Conservation (phyloP, 2,797 vertebrate genomes). For the Spea hammondii region DNA sequence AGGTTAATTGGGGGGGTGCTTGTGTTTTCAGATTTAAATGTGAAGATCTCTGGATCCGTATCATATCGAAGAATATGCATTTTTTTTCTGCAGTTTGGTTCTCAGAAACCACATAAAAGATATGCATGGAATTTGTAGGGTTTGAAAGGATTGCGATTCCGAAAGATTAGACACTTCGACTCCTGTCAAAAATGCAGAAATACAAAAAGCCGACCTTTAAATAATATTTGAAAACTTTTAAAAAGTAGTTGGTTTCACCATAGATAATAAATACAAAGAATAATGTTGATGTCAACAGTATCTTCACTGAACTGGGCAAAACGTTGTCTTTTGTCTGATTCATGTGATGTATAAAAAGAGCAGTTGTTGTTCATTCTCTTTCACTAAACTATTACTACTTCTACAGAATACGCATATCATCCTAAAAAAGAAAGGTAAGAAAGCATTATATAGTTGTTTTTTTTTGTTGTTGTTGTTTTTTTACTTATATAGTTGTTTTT, state of each 20-base stretch:
- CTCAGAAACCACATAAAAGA: too few relatives aligned
- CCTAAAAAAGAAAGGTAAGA: conserved; percentile 17
- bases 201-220: too few relatives aligned
- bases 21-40: too few relatives aligned
- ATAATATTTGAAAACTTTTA: too few relatives aligned
- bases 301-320: conserved; percentile 9
- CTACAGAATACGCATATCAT: neutral
- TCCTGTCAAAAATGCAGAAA: neutral
- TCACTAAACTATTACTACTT: neutral
- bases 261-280: conserved; percentile 1
- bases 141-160: neutral
- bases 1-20: too few relatives aligned
- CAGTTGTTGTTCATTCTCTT: neutral
- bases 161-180: neutral
- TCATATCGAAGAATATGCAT: too few relatives aligned
- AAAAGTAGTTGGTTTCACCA: too few relatives aligned
- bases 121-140: too few relatives aligned
- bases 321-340: conserved; percentile 22
- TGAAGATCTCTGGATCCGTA: too few relatives aligned
- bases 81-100: too few relatives aligned
- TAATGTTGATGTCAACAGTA: conserved; percentile 15
- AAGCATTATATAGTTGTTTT: neutral
- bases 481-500: neutral
- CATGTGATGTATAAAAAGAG: conserved; percentile 38
- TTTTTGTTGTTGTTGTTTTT: conserved; percentile 28